A percentile compares a stretch with the other conserved stretches of the same genome.
Evolutionary conservation across 30 jellyfish, hydroid and myxozoan species (phyloP).

Genomic region (Mastigias papua): DNA sequence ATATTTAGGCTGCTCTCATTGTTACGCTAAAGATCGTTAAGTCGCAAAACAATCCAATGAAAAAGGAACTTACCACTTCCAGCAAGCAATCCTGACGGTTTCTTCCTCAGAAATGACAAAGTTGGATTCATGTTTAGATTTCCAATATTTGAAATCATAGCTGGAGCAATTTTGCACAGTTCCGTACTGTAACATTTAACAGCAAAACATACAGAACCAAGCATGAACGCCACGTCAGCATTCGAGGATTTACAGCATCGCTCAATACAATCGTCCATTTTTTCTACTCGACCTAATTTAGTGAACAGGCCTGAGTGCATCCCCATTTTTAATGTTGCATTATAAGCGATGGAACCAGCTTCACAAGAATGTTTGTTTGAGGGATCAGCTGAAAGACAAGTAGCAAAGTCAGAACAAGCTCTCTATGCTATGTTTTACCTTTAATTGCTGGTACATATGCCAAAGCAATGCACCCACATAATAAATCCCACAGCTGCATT

Average conservation of each 20-base stretch:
- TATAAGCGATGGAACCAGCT: conserved; percentile 85
- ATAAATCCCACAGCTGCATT: too few species aligned
- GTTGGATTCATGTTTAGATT: conserved; percentile 95
- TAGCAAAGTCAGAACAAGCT: not conserved
- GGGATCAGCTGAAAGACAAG: conserved; percentile 67
- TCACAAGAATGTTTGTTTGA: conserved; percentile 84
- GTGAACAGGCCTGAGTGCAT: conserved; percentile 98
- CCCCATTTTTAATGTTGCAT: conserved; percentile 93
- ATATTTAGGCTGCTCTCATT: too few species aligned
- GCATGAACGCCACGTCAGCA: conserved; percentile 96
- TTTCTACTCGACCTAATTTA: conserved; percentile 85
- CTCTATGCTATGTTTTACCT: not conserved
- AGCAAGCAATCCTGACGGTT: conserved; percentile 42
- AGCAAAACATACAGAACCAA: conserved; percentile 95
- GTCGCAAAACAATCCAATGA: not conserved
- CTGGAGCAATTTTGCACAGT: conserved; percentile 93
- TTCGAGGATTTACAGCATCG: conserved; percentile 96
- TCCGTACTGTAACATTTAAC: conserved; percentile 93
- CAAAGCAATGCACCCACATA: too few species aligned
- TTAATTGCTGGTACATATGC: not conserved
- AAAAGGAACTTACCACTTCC: conserved; percentile 58
- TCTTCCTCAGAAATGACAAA: conserved; percentile 87
- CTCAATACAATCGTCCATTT: conserved; percentile 96
- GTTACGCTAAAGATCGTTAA: too few species aligned
- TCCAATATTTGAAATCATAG: conserved; percentile 85